Evolutionary conservation across 1,140 invertebrate genomes (phyloP).

Genomic region (Andrena cerasifolii): DNA sequence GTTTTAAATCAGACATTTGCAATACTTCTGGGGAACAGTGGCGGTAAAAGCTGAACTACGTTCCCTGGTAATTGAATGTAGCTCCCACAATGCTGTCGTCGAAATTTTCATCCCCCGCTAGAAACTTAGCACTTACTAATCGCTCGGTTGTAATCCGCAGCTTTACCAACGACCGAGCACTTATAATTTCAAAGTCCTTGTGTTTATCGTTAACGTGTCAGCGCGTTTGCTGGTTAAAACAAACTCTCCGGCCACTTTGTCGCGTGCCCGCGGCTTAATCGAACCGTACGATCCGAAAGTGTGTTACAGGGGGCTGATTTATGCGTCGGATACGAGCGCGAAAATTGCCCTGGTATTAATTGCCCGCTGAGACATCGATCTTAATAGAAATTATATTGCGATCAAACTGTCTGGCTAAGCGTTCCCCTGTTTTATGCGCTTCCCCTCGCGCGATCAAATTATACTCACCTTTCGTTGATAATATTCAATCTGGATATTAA

Average conservation of each 20-base stretch:
- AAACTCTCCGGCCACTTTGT: neutral
- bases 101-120: no score
- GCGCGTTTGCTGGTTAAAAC: neutral
- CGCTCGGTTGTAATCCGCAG: neutral
- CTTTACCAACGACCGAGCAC: neutral
- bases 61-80: no score
- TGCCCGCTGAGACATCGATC: constrained; percentile 7
- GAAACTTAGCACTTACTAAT: no score
- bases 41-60: no score
- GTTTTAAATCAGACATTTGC: no score
- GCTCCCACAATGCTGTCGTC: no score
- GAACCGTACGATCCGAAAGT: neutral
- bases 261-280: constrained; percentile 11
- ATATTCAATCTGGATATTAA: neutral
- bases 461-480: neutral
- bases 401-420: neutral
- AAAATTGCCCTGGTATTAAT: constrained; percentile 24
- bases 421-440: neutral
- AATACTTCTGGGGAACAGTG: no score
- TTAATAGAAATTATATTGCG: constrained; percentile 30
- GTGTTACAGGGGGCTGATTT: neutral
- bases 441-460: neutral
- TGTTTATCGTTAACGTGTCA: neutral
- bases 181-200: neutral
- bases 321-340: constrained; percentile 1